phyloP scores from a whole-genome alignment of 2,888 invertebrate genomes.

The Cosmia trapezina region DNA sequence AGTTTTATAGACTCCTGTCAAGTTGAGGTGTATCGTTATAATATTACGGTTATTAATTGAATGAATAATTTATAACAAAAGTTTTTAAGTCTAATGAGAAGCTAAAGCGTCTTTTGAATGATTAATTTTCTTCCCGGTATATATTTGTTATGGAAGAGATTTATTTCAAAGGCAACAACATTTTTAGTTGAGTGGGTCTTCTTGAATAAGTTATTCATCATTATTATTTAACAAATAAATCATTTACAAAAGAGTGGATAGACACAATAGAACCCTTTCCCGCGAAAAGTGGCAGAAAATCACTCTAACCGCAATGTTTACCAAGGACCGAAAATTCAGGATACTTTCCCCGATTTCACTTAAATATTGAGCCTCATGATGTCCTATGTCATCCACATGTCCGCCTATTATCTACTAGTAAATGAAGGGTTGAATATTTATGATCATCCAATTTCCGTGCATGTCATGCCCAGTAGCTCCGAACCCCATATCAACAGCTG shows the following conservation, averaged over 20 bases:
- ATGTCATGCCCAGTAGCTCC: slow-evolving; percentile 53
- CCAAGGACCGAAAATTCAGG: slow-evolving; percentile 9
- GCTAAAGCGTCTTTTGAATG: slow-evolving; percentile 58
- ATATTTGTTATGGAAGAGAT: slow-evolving; percentile 16
- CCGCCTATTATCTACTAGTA: slow-evolving; percentile 46
- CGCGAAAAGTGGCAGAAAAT: slow-evolving; percentile 20
- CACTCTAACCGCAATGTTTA: slow-evolving; percentile 22
- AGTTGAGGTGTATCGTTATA: slow-evolving; percentile 18
- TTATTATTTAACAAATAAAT: slow-evolving; percentile 30
- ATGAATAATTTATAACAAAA: slow-evolving; percentile 62
- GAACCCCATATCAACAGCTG: slow-evolving; percentile 61
- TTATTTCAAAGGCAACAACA: slow-evolving; percentile 15
- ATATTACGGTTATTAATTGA: slow-evolving; percentile 49
- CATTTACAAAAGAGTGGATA: slow-evolving; percentile 14
- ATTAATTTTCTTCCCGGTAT: slow-evolving; percentile 35
- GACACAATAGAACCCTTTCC: slow-evolving; percentile 24
- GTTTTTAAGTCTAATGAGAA: slow-evolving; percentile 70
- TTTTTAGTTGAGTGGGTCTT: background rate
- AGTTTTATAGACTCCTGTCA: slow-evolving; percentile 13
- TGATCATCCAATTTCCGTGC: slow-evolving; percentile 65
- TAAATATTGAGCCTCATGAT: slow-evolving; percentile 43
- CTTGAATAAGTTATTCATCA: slow-evolving; percentile 1
- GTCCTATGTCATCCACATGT: slow-evolving; percentile 42
- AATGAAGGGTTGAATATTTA: slow-evolving; percentile 63
- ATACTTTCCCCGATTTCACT: slow-evolving; percentile 29